Evolutionary conservation across 2,113 vertebrate species (phyloP).

Genomic region (Tupaia tana): DNA sequence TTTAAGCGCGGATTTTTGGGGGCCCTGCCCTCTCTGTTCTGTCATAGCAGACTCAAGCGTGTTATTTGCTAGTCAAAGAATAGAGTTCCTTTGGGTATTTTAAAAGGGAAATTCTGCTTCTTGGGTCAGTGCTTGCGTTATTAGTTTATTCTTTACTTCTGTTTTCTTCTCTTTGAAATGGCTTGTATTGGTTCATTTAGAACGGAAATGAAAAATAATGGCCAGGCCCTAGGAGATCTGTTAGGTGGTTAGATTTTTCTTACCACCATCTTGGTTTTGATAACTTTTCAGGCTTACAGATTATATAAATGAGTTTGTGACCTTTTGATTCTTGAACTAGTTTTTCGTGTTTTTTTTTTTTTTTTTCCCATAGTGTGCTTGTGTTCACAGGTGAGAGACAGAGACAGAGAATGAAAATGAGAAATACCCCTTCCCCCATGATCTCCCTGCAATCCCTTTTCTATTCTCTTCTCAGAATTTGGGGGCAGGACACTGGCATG

Average conservation of each 20-base stretch:
- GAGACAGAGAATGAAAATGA: too few species aligned
- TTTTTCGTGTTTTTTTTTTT: too few species aligned
- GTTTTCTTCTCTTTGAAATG: conserved; percentile 30
- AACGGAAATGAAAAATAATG: background rate
- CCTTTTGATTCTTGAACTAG: background rate
- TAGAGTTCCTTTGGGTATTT: background rate
- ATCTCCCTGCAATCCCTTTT: too few species aligned
- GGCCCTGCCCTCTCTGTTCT: background rate
- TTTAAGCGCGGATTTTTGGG: background rate
- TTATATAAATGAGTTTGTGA: background rate
- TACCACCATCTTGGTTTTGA: background rate
- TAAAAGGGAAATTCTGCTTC: background rate
- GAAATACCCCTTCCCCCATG: too few species aligned
- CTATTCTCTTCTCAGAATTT: too few species aligned
- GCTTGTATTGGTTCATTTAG: background rate
- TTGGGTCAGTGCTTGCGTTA: background rate
- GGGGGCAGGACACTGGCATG: too few species aligned
- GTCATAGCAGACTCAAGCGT: background rate
- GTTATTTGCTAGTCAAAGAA: background rate
- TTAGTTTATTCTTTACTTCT: conserved; percentile 25
- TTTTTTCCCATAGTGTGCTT: too few species aligned
- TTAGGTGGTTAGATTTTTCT: background rate
- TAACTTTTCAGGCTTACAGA: conserved; percentile 17
- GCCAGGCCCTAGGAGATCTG: background rate
- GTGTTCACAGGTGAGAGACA: too few species aligned